These are phyloP conservation scores for Pandemis corylana DNA, from an alignment of 2,888 invertebrate species.

Conservation along the genomic window DNA sequence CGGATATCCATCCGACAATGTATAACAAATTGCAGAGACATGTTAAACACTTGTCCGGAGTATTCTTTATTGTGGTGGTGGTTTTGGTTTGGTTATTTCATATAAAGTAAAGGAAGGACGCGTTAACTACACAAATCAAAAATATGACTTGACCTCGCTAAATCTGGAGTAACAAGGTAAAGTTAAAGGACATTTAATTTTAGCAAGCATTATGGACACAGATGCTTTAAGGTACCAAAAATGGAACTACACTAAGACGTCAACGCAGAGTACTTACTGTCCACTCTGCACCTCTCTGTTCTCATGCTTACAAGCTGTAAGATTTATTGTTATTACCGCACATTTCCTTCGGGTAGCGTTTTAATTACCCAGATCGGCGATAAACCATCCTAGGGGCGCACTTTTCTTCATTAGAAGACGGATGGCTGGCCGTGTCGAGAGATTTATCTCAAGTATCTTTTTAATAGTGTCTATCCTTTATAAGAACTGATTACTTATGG, in stretches of 20 bases:
- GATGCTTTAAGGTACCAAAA: not conserved
- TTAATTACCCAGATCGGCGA: constrained; percentile 85
- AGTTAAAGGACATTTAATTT: no score
- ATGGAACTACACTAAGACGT: not conserved
- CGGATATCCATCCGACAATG: no score
- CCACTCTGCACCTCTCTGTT: constrained; percentile 18
- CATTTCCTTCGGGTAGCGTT: constrained; percentile 84
- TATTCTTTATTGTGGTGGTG: no score
- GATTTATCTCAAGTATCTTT: constrained; percentile 68
- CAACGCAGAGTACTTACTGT: constrained; percentile 13
- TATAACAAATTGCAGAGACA: no score
- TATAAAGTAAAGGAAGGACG: no score
- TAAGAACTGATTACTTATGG: constrained; percentile 33
- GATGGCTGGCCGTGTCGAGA: constrained; percentile 65
- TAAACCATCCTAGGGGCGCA: constrained; percentile 82
- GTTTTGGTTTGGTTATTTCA: no score
- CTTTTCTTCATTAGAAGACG: constrained; percentile 85
- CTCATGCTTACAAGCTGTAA: constrained; percentile 50
- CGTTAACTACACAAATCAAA: no score
- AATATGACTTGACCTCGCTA: no score
- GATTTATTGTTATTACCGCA: constrained; percentile 84
- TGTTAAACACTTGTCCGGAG: no score
- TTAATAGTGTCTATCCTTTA: constrained; percentile 61
- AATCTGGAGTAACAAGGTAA: no score
- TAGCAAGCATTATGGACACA: no score